Conservation (phyloP, 1,140 invertebrate genomes). For the Lepidostoma basale region DNA sequence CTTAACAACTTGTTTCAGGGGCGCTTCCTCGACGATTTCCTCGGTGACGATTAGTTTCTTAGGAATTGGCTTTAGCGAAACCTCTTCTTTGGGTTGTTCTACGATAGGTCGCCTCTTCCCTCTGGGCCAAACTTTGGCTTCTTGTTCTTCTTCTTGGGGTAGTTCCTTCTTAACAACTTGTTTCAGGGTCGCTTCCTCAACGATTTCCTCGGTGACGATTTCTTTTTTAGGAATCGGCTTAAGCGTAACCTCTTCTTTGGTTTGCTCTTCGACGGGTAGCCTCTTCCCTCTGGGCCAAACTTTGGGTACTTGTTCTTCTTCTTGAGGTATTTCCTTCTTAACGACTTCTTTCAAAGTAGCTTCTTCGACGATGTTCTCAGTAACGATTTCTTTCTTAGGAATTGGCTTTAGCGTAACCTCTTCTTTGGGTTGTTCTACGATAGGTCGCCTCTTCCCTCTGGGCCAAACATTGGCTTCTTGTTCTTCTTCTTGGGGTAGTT, state of each 20-base stretch:
- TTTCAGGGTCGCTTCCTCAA: too few species aligned
- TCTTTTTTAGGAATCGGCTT: slow-evolving; percentile 54
- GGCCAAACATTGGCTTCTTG: slow-evolving; percentile 55
- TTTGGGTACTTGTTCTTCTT: slow-evolving; percentile 47
- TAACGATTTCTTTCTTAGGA: slow-evolving; percentile 50
- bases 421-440: slow-evolving; percentile 53
- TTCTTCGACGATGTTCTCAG: slow-evolving; percentile 47
- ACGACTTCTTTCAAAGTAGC: slow-evolving; percentile 50
- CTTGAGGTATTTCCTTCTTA: slow-evolving; percentile 33
- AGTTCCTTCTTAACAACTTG: too few species aligned
- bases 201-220: slow-evolving; percentile 41
- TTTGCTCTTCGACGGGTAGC: slow-evolving; percentile 52
- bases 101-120: too few species aligned
- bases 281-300: slow-evolving; percentile 55
- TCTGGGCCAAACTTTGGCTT: too few species aligned
- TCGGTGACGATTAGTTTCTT: slow-evolving; percentile 49
- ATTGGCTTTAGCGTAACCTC: slow-evolving; percentile 59
- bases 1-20: too few species aligned
- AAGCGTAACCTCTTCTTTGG: slow-evolving; percentile 53
- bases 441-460: slow-evolving; percentile 54
- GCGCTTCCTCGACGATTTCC: slow-evolving; percentile 45
- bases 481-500: slow-evolving; percentile 48
- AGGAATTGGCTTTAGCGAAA: slow-evolving; percentile 51
- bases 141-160: too few species aligned
- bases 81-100: too few species aligned